Evolutionary conservation across 2,797 vertebrate species (phyloP), one percentile per base, ranked within the genome.

Genomic region (Nannoperca australis): DNA sequence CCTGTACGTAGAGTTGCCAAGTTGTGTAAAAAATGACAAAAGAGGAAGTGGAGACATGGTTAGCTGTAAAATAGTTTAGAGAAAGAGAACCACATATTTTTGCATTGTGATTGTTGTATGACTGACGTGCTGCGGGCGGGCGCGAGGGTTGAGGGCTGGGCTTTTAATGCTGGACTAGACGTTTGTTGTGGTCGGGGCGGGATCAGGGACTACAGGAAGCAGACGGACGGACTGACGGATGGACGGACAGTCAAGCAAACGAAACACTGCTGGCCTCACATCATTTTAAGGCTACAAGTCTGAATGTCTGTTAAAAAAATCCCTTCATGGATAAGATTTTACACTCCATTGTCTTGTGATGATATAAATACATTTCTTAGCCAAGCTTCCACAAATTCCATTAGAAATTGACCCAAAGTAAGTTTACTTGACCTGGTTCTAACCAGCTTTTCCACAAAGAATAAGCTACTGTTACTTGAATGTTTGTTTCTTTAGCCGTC

Each of bases 11-110:
- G 91, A 87, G 81, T 85, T 88, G 87, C 90, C 87, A 88, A 89
- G 88, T 83, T 71, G 64, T 81, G 69, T 79, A 69, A 77, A 49
- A 71, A 65, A 65, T 42, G 1, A 72, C 15, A 73, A 67, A 62
- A 85, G 36, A 72, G n/a, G 47, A 73, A 55, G 76, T 11, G 70
- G 68, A 73, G 73, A 70, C 20, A 64, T 66, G 80, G 61, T 76
- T 86, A 93, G 85, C 69, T 93, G 84, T 92, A 93, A 81, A 79
- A 82, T 93, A 93, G 87, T 89, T 85, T 89, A 90, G 91, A 86
- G 92, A 91, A 92, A 88, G 88, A 92, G 84, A 92, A 87, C 80
- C 79, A 91, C 91, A 91, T 93, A 92, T 94, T 94, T 95, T 94
- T 93, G 83, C 93, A 93, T 93, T 88, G 87, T 73, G 64, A 89